Percentiles rank a stretch among this genome's conserved stretches.
Evolutionary conservation across 2,797 vertebrate species (phyloP).

Genomic region (Amniataba percoides): DNA sequence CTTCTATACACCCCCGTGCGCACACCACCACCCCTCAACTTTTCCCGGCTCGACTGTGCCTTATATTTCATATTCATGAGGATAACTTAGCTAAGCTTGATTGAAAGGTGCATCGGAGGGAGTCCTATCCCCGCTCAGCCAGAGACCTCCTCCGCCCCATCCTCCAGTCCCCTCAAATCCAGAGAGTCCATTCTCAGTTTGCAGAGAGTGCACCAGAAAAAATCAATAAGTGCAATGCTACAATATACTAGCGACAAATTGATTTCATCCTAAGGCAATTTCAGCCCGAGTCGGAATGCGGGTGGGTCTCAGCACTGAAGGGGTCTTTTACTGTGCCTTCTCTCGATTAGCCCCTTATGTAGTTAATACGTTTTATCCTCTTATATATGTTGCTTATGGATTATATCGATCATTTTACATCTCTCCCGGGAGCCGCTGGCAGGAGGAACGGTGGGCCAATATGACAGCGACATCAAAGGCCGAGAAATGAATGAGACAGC

Average conservation of each 20-base stretch:
- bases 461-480: slow-evolving; percentile 74
- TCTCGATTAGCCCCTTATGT: slow-evolving; percentile 73
- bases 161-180: slow-evolving; percentile 69
- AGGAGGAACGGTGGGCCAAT: slow-evolving; percentile 64
- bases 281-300: slow-evolving; percentile 63
- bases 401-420: slow-evolving; percentile 77
- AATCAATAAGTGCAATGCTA: slow-evolving; percentile 86
- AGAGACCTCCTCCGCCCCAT: slow-evolving; percentile 65
- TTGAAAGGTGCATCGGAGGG: slow-evolving; percentile 84
- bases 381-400: slow-evolving; percentile 78
- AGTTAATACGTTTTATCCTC: slow-evolving; percentile 79
- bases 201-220: slow-evolving; percentile 62
- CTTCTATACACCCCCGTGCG: slow-evolving; percentile 46
- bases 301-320: slow-evolving; percentile 62
- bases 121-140: slow-evolving; percentile 79
- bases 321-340: slow-evolving; percentile 65
- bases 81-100: slow-evolving; percentile 85
- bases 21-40: slow-evolving; percentile 65
- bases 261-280: slow-evolving; percentile 85
- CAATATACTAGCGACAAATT: slow-evolving; percentile 86
- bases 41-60: slow-evolving; percentile 62
- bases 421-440: slow-evolving; percentile 62
- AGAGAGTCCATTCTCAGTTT: slow-evolving; percentile 74
- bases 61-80: slow-evolving; percentile 83
- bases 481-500: slow-evolving; percentile 59